Percentiles rank a stretch among this genome's conserved stretches.
Conservation (phyloP, 2,797 vertebrate genomes). For the Gymnothorax javanicus region DNA sequence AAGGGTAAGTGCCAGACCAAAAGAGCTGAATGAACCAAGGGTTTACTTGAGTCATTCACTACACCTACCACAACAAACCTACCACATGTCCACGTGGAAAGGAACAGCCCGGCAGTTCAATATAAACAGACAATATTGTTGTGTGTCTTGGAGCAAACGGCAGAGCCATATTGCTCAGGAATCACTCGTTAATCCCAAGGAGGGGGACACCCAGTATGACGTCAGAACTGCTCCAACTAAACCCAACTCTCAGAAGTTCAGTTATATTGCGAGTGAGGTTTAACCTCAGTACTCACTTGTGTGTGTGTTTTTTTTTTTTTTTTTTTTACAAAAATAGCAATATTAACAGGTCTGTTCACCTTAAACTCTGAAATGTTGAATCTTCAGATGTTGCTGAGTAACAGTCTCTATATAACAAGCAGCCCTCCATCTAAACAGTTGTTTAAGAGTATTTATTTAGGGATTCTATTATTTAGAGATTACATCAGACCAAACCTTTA, state of each 20-base stretch:
- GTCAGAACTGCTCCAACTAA: not conserved
- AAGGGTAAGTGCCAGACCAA: not conserved
- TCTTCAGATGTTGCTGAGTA: not conserved
- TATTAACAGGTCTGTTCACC: not conserved
- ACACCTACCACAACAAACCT: not conserved
- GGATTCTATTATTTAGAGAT: not conserved
- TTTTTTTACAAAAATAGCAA: not conserved
- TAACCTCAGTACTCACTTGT: too few relatives aligned
- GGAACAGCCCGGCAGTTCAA: not conserved
- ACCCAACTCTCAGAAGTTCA: not conserved
- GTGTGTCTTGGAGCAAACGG: not conserved
- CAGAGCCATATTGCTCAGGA: not conserved
- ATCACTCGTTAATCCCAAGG: not conserved
- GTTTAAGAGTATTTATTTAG: not conserved
- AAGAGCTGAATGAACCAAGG: not conserved
- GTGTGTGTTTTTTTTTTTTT: too few relatives aligned
- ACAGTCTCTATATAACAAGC: not conserved
- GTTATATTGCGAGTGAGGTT: not conserved
- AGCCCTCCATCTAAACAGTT: not conserved
- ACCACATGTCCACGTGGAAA: not conserved
- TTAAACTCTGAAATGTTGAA: not conserved
- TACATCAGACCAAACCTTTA: not conserved
- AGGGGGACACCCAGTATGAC: not conserved
- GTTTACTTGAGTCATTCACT: not conserved
- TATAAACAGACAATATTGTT: not conserved